Conservation (phyloP, 1,140 invertebrate species). For the Camponotus pennsylvanicus region DNA sequence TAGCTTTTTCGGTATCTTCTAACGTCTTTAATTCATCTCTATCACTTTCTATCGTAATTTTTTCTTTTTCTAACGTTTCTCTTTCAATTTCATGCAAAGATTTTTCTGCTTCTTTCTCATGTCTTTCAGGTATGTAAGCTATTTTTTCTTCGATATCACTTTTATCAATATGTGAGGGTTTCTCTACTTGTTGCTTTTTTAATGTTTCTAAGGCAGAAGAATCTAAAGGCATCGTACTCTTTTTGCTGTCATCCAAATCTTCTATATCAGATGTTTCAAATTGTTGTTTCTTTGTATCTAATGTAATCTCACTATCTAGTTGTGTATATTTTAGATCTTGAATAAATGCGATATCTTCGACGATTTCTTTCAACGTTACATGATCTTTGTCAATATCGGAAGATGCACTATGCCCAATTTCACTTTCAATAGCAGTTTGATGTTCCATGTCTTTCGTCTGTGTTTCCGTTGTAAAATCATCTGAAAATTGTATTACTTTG, state of each 20-base stretch:
- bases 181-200: not conserved
- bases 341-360: slow-evolving; percentile 12
- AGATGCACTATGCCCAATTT: not conserved
- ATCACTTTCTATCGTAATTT: not conserved
- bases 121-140: not conserved
- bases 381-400: not conserved
- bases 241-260: slow-evolving; percentile 27
- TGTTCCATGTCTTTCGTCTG: not conserved
- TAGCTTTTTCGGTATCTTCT: not conserved
- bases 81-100: not conserved
- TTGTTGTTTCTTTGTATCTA: not conserved
- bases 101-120: slow-evolving; percentile 1
- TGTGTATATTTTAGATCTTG: slow-evolving; percentile 6
- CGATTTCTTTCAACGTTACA: slow-evolving; percentile 8
- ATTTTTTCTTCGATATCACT: not conserved
- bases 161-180: not conserved
- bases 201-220: not conserved
- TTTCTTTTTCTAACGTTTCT: not conserved
- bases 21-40: not conserved
- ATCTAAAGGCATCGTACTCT: not conserved
- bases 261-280: slow-evolving; percentile 1
- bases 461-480: slow-evolving; percentile 18
- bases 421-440: not conserved
- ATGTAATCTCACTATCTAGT: not conserved
- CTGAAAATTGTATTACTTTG: slow-evolving; percentile 37